These are phyloP conservation scores for Zelleria hepariella DNA, from an alignment of 2,888 invertebrate species.

Conservation along the genomic window DNA sequence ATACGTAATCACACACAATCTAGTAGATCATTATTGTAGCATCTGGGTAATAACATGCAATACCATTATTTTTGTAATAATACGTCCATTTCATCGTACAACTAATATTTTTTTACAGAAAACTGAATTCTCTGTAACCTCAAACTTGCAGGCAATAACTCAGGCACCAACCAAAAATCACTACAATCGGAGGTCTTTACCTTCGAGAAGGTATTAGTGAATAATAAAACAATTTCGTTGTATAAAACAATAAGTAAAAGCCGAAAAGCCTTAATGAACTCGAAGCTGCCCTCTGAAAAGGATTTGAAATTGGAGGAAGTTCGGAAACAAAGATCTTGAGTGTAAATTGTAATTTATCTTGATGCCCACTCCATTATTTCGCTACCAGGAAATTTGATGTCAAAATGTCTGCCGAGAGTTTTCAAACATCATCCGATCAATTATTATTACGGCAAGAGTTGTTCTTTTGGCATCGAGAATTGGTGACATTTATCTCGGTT, in stretches of 20 bases:
- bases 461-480: too few species aligned
- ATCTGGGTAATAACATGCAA: too few species aligned
- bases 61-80: too few species aligned
- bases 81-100: too few species aligned
- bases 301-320: constrained; percentile 22
- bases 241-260: neutral
- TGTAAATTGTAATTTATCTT: constrained; percentile 7
- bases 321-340: constrained; percentile 12
- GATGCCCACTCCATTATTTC: neutral
- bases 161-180: too few species aligned
- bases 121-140: too few species aligned
- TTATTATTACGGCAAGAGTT: neutral
- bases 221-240: neutral
- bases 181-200: neutral
- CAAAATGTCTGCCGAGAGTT: neutral
- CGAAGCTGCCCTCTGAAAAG: constrained; percentile 22
- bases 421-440: neutral
- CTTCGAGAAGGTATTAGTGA: neutral
- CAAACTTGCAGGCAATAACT: too few species aligned
- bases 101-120: too few species aligned
- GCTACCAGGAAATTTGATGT: neutral
- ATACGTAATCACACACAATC: too few species aligned
- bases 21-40: too few species aligned
- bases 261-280: constrained; percentile 21
- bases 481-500: too few species aligned